Evolutionary conservation across 2,888 invertebrate species (phyloP).

Genomic region (Busseola fusca): DNA sequence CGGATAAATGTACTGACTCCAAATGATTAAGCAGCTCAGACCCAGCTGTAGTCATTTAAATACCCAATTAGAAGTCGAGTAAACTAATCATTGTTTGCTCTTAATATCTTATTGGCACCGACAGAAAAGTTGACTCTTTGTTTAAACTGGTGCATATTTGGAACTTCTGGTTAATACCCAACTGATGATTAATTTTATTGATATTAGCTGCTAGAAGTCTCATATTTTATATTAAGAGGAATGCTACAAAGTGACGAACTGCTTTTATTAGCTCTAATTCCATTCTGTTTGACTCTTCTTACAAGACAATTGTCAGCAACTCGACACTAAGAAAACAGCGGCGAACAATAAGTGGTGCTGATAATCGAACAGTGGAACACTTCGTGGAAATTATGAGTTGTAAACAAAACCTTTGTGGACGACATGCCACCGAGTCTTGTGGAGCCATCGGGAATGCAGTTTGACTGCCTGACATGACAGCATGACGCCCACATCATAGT

Average conservation of each 20-base stretch:
- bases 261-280: constrained; percentile 27
- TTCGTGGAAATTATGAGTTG: constrained; percentile 77
- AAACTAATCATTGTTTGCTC: constrained; percentile 26
- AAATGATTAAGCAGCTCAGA: constrained; percentile 8
- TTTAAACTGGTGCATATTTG: constrained; percentile 49
- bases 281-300: constrained; percentile 42
- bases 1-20: neutral
- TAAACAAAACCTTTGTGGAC: constrained; percentile 69
- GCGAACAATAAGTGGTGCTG: constrained; percentile 73
- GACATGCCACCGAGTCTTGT: constrained; percentile 48
- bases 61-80: constrained; percentile 3
- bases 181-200: constrained; percentile 60
- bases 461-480: constrained; percentile 32
- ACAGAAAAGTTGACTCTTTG: constrained; percentile 59
- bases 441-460: constrained; percentile 54
- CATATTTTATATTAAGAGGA: constrained; percentile 12
- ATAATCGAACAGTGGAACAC: constrained; percentile 66
- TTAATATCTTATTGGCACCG: constrained; percentile 22
- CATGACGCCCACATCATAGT: constrained; percentile 50
- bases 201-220: constrained; percentile 2
- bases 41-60: neutral
- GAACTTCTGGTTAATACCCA: constrained; percentile 53
- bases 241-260: constrained; percentile 14
- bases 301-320: constrained; percentile 60
- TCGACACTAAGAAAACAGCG: constrained; percentile 68